Base-by-base conservation (phyloP, 1,140 invertebrate genomes). In the Hyphantria cunea region DNA sequence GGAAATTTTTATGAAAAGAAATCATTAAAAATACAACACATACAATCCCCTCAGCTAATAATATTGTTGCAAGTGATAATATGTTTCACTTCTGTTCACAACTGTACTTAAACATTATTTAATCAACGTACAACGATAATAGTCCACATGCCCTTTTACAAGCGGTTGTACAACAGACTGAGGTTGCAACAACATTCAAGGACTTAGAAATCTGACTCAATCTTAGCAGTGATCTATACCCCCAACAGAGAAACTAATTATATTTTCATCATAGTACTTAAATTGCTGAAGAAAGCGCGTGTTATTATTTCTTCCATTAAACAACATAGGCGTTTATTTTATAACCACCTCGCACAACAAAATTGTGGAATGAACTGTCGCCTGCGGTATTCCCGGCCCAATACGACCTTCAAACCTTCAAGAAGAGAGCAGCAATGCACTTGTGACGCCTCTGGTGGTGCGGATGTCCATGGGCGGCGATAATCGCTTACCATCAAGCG, bases 121-220 rank as follows among this genome's bases (percentile, higher is more conserved):
- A 44, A 13, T n/a, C 5, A 44, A 12, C 41, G 41, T 13, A 44
- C 41, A 12, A n/a, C 34, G 17, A 3, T 39, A 39, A 44, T 13
- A 13, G 41, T 44, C 10, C 41, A 44, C 41, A 44, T 44, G 41
- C 41, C 41, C 41, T 44, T 44, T 44, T 12, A 12, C 11, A n/a
- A 44, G 2, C n/a, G 41, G 6, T 44, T 44, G 12, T 47, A 47
- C 45, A 47, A 47, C 8, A 0, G 8, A 11, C 41, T 7, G 41
- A 11, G 13, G 11, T 25, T 49, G 55, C 55, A 58, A 58, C 31
- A 34, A 39, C 37, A 39, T 6, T 41, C 55, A 58, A 58, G 55
- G 55, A 48, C 55, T 39, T 58, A 58, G 55, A 58, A 58, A 58
- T 58, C 55, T 58, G 34, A 12, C 45, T 15, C 11, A 12, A 34